Conservation (phyloP, 2,797 vertebrate species). For the Anguilla megastoma region DNA sequence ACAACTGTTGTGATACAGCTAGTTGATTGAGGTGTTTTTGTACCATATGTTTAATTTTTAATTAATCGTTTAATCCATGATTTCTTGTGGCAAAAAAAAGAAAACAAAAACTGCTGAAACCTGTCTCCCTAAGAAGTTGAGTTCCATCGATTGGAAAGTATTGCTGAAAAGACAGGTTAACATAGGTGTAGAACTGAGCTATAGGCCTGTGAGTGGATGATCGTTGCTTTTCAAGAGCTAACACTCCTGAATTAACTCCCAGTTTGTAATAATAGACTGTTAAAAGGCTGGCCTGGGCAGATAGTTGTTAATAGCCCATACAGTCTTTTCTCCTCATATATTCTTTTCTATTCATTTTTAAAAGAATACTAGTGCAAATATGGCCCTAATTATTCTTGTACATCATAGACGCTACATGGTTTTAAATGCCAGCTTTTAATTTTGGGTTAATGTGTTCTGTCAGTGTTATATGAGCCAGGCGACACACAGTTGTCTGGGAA, state of each 20-base stretch:
- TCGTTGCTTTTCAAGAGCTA: not conserved
- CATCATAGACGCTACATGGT: constrained; percentile 22
- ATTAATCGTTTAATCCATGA: not conserved
- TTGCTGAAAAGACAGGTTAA: not conserved
- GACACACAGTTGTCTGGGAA: constrained; percentile 48
- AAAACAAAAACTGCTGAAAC: not conserved
- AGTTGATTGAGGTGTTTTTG: not conserved
- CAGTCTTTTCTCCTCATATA: constrained; percentile 7
- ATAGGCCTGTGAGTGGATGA: constrained; percentile 9
- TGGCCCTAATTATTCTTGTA: constrained; percentile 9
- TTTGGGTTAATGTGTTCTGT: constrained; percentile 26
- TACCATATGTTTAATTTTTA: not conserved
- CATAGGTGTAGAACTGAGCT: not conserved
- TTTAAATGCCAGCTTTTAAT: constrained; percentile 27
- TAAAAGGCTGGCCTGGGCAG: constrained; percentile 11
- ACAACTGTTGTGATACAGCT: not conserved
- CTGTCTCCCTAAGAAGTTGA: not conserved
- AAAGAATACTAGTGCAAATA: constrained; percentile 17
- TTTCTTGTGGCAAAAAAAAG: not conserved
- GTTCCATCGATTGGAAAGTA: not conserved
- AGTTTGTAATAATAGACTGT: constrained; percentile 3
- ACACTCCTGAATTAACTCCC: constrained; percentile 4
- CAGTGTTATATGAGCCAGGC: constrained; percentile 54
- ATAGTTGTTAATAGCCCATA: not conserved
- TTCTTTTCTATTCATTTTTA: not conserved